These are phyloP conservation scores for cat (Felis catus) DNA, from an alignment of 2,113 vertebrate genomes.

Conservation along the genomic window DNA sequence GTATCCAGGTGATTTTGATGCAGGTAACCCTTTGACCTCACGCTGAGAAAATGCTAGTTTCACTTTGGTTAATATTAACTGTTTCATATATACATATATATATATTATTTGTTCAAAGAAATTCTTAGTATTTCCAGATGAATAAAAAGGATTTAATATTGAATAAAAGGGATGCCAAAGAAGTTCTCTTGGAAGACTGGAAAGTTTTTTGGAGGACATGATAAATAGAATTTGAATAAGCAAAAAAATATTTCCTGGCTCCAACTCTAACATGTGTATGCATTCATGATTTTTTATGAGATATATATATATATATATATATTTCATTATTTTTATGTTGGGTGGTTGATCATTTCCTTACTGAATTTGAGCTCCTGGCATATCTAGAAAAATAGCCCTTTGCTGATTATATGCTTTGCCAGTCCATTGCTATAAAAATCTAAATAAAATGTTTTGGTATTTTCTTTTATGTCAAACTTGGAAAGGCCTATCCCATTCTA, in stretches of 20 bases:
- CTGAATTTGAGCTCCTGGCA: background rate
- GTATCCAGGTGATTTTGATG: background rate
- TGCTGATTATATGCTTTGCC: background rate
- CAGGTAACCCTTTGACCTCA: background rate
- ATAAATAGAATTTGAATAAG: constrained; percentile 6
- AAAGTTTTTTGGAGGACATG: background rate
- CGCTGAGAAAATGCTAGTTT: background rate
- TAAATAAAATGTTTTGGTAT: background rate
- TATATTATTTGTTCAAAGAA: constrained; percentile 29
- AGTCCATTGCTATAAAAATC: background rate
- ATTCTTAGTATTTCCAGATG: background rate
- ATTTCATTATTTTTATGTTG: background rate
- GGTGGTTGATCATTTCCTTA: background rate
- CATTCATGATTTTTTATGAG: background rate
- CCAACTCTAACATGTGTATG: background rate
- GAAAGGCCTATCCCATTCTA: background rate
- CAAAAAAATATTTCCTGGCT: background rate
- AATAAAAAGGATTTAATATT: background rate
- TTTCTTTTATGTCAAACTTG: background rate
- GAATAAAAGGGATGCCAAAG: background rate
- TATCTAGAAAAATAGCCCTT: background rate
- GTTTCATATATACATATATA: background rate
- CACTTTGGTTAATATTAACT: background rate
- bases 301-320: background rate
- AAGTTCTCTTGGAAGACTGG: background rate